Base-by-base conservation (phyloP, 2,797 vertebrate species). In the Chaetophractus vellerosus region DNA sequence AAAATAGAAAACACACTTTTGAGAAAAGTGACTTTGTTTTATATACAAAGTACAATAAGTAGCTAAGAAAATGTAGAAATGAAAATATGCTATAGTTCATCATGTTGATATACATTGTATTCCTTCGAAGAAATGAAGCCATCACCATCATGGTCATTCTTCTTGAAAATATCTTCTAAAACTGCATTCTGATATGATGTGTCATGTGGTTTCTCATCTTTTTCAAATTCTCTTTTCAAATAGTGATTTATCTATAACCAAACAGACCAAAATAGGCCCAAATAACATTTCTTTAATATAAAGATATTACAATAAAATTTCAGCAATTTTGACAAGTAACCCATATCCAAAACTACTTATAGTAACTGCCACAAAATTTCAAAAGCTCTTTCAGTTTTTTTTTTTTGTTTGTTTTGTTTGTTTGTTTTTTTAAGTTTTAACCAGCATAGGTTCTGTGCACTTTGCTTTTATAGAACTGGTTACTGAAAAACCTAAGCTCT, bases 71-170 rank as follows among this genome's bases (percentile, higher is more conserved):
- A 90, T 92, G 69, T 78, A 91, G 80, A 82, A 92, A 71, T 82
- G 64, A 92, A 14, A 95, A 90, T 87, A 88, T 88, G 26, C 98
- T 99, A 99, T 68, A 99, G 99, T 98, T 99, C 99, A 97, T 99
- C 99, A 6, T 99, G 99, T 57, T 99, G 98, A 96, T 99, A 99
- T 59, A 99, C 98, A 79, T 99, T 99, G 95, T 99, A 99, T 97
- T 99, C 99, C 82, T 98, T 99, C n/a, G 98, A 94, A 31, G 99
- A 99, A 98, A 99, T 99, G 92, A 97, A 96, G 90, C 99, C 99
- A 92, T 99, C 99, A 36, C 92, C 94, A 97, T 99, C 98, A 0
- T 97, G 97, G 97, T 99, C 99, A 19, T 98, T 99, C 98, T 99
- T 99, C 95, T 96, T 98, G 98, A 99, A 99, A 94, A 99, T 99